Percentiles rank a stretch among this genome's conserved stretches.
These are phyloP conservation scores for Desoria tigrina DNA, from an alignment of 2,888 invertebrate species.

Conservation along the genomic window DNA sequence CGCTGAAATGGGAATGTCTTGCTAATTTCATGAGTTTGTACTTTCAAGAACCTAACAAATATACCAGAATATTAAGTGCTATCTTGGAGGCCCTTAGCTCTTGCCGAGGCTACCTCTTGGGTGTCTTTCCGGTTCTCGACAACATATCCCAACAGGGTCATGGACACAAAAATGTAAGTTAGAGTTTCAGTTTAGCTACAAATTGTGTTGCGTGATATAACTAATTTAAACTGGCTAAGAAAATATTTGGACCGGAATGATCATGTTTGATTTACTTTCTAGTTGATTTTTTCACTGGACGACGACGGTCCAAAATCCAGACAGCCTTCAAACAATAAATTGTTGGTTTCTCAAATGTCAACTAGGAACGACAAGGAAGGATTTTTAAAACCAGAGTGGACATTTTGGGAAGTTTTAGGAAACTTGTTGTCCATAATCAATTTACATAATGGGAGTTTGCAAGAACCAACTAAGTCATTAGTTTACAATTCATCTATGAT, in stretches of 20 bases:
- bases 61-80: conserved; percentile 50
- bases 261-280: too few species aligned
- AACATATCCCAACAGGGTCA: conserved; percentile 49
- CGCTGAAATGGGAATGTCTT: conserved; percentile 87
- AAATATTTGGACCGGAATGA: too few species aligned
- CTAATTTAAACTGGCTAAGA: too few species aligned
- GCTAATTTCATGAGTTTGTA: conserved; percentile 53
- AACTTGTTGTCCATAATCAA: conserved; percentile 78
- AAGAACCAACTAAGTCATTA: conserved; percentile 58
- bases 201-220: not conserved
- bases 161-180: conserved; percentile 50
- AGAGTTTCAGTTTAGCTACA: not conserved
- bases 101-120: conserved; percentile 50
- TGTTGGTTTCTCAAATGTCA: conserved; percentile 52
- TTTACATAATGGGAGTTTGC: conserved; percentile 69
- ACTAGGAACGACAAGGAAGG: conserved; percentile 46
- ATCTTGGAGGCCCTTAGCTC: conserved; percentile 50
- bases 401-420: conserved; percentile 79
- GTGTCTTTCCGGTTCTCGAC: conserved; percentile 51
- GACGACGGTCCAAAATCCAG: conserved; percentile 51
- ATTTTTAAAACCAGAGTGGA: conserved; percentile 59
- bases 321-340: conserved; percentile 48
- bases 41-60: conserved; percentile 46
- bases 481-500: conserved; percentile 60
- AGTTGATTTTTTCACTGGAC: conserved; percentile 48